These are phyloP conservation scores for Uropetala carovei DNA, from an alignment of 2,888 invertebrate genomes.

Conservation along the genomic window DNA sequence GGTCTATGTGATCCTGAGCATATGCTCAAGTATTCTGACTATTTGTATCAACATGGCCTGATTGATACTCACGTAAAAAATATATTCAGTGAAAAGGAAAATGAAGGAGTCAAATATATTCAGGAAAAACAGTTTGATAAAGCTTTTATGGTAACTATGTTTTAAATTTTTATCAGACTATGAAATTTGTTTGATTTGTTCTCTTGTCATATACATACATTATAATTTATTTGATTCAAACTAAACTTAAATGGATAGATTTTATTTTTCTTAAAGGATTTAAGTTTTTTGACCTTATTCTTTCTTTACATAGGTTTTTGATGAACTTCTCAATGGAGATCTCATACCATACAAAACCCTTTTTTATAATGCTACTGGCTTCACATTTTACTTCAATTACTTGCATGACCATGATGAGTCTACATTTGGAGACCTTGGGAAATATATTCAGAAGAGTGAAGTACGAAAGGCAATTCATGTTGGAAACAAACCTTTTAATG, in stretches of 20 bases:
- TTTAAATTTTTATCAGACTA: not conserved
- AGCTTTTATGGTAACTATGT: slow-evolving; percentile 80
- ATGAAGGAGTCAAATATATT: slow-evolving; percentile 79
- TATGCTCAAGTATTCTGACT: slow-evolving; percentile 87
- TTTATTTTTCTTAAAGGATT: not conserved
- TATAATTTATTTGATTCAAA: not conserved
- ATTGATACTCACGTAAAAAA: slow-evolving; percentile 81
- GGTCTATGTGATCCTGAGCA: slow-evolving; percentile 88
- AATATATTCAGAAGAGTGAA: slow-evolving; percentile 80
- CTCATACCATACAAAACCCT: slow-evolving; percentile 78
- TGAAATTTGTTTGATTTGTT: not conserved
- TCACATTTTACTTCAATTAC: slow-evolving; percentile 86
- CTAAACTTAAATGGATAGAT: not conserved
- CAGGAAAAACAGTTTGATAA: slow-evolving; percentile 80
- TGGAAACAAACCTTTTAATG: slow-evolving; percentile 85
- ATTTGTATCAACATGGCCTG: slow-evolving; percentile 87
- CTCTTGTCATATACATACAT: not conserved
- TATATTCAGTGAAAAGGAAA: slow-evolving; percentile 80
- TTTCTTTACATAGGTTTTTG: slow-evolving; percentile 76
- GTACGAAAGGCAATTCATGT: slow-evolving; percentile 89
- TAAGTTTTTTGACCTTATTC: not conserved
- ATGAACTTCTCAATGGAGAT: slow-evolving; percentile 84
- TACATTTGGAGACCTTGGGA: slow-evolving; percentile 73
- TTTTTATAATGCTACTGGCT: slow-evolving; percentile 86
- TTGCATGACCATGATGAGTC: slow-evolving; percentile 79